Evolutionary conservation across 2,888 invertebrate genomes (phyloP).

Genomic region (Oithona nana): DNA sequence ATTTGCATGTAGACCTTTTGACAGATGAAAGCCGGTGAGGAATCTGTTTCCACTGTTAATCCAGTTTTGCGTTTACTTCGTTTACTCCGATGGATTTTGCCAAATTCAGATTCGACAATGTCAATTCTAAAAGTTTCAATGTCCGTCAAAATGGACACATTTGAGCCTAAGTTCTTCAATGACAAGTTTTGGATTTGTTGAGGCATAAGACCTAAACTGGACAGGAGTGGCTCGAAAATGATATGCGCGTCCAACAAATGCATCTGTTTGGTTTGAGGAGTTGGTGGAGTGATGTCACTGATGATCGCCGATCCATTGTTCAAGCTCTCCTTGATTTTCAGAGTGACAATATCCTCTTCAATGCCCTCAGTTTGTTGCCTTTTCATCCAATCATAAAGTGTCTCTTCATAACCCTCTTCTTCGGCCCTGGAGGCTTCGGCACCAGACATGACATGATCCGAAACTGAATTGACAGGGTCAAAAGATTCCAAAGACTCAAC

Average conservation of each 20-base stretch:
- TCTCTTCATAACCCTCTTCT: constrained; percentile 39
- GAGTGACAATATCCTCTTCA: neutral
- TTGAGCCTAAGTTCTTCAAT: constrained; percentile 9
- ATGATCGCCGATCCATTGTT: neutral
- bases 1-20: constrained; percentile 74
- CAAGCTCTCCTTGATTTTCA: neutral
- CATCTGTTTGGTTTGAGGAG: constrained; percentile 12
- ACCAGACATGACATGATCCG: neutral
- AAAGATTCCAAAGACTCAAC: neutral
- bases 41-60: constrained; percentile 21
- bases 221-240: constrained; percentile 75
- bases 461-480: neutral
- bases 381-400: constrained; percentile 90
- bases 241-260: constrained; percentile 69
- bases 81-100: constrained; percentile 23
- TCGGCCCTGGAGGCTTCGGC: neutral
- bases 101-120: constrained; percentile 77
- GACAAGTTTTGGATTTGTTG: constrained; percentile 43
- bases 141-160: neutral
- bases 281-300: neutral
- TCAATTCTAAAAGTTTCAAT: constrained; percentile 77
- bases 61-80: neutral
- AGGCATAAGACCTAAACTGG: constrained; percentile 73
- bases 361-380: constrained; percentile 44
- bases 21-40: constrained; percentile 75